phyloP scores from a whole-genome alignment of 2,113 vertebrate genomes.

The Phylloscopus trochiloides region DNA sequence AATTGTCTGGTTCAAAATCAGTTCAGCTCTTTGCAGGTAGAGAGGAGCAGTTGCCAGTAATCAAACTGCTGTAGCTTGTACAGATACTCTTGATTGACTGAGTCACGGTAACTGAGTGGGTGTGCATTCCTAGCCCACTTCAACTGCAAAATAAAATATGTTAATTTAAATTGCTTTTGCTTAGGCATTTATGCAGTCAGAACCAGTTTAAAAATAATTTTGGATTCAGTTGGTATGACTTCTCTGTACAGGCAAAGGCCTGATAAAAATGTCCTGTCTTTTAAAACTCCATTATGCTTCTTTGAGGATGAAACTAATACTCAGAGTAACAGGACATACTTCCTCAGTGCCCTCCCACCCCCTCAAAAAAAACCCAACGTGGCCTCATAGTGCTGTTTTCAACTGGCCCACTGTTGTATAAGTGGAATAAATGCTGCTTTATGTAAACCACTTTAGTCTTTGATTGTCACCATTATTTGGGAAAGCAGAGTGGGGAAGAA shows the following conservation, averaged over 20 bases:
- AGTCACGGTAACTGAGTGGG: slow-evolving; percentile 37
- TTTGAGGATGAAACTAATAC: background rate
- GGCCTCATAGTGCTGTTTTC: background rate
- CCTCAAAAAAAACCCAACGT: accelerated
- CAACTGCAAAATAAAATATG: slow-evolving; percentile 54
- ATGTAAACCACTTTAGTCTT: background rate
- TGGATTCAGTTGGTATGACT: background rate
- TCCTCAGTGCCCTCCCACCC: background rate
- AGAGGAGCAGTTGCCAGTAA: slow-evolving; percentile 6
- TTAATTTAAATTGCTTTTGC: slow-evolving; percentile 49
- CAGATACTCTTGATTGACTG: slow-evolving; percentile 45
- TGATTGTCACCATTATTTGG: background rate
- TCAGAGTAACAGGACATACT: background rate
- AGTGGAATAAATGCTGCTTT: background rate
- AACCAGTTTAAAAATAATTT: slow-evolving; percentile 44
- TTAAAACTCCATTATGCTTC: background rate
- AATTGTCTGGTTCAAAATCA: background rate
- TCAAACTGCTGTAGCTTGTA: slow-evolving; percentile 22
- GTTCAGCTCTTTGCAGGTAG: slow-evolving; percentile 12
- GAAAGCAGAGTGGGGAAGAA: background rate
- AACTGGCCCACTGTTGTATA: background rate
- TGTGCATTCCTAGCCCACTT: slow-evolving; percentile 51
- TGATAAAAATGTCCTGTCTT: background rate
- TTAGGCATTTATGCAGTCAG: slow-evolving; percentile 37
- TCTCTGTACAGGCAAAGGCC: background rate